Evolutionary conservation across 2,797 vertebrate species (phyloP).

Genomic region (Numenius phaeopus): DNA sequence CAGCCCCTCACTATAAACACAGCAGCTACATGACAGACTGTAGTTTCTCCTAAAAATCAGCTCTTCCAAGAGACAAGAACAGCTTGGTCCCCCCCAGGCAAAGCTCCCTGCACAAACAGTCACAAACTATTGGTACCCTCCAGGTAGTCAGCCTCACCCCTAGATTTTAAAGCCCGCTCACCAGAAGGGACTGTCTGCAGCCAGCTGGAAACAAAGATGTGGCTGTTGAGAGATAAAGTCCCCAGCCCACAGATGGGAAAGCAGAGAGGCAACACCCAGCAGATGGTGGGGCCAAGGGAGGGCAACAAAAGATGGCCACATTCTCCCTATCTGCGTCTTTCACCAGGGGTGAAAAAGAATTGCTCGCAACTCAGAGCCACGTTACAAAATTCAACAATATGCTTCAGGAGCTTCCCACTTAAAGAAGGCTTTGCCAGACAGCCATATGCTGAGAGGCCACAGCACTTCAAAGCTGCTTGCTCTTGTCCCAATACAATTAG

Average conservation of each 20-base stretch:
- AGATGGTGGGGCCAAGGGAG: conserved; percentile 44
- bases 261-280: conserved; percentile 1
- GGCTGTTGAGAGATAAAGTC: not conserved
- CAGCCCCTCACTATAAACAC: not conserved
- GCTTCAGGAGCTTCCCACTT: not conserved
- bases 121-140: not conserved
- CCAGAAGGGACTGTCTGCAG: conserved; percentile 1
- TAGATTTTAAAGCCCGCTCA: not conserved
- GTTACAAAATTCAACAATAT: not conserved
- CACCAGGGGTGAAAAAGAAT: not conserved
- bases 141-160: not conserved
- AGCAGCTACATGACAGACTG: not conserved
- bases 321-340: not conserved
- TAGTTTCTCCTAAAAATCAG: not conserved
- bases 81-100: not conserved
- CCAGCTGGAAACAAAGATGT: conserved; percentile 28
- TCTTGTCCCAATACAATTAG: not conserved
- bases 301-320: not conserved
- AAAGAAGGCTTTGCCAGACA: not conserved
- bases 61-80: not conserved
- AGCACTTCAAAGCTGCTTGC: not conserved
- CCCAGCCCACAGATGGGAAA: conserved; percentile 37
- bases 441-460: not conserved
- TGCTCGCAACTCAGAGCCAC: rapidly evolving
- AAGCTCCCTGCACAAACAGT: not conserved